Evolutionary conservation across 2,797 vertebrate genomes (phyloP).

Genomic region (Heliangelus exortis): DNA sequence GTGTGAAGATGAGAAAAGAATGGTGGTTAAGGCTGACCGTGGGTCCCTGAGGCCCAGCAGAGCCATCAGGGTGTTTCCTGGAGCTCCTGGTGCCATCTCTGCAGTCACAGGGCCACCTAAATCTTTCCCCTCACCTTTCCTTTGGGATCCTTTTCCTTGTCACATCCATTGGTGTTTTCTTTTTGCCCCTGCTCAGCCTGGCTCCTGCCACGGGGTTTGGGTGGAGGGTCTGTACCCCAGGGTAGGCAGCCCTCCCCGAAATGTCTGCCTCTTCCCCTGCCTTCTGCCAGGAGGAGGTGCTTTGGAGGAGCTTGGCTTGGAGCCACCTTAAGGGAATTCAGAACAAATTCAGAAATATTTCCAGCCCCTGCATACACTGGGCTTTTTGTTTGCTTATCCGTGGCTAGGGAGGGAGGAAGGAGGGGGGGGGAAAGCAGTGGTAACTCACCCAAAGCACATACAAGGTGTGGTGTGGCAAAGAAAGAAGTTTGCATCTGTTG

Average conservation of each 20-base stretch:
- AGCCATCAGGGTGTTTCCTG: not conserved
- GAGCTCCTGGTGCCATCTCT: too few species aligned
- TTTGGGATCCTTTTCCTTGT: not conserved
- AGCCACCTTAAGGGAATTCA: conserved; percentile 24
- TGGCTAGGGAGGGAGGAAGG: not conserved
- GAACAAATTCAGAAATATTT: conserved; percentile 52
- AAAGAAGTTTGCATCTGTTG: conserved; percentile 50
- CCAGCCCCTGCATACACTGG: not conserved
- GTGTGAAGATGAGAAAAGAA: not conserved
- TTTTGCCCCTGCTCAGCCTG: conserved; percentile 1
- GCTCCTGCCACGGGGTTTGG: not conserved
- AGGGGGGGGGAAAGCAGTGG: conserved; percentile 35
- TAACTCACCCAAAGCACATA: conserved; percentile 25
- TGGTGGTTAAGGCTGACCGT: not conserved
- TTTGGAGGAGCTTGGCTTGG: conserved; percentile 56
- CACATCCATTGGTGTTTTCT: not conserved
- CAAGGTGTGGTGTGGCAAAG: conserved; percentile 22
- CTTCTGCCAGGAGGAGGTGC: conserved; percentile 65
- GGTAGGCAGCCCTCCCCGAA: not conserved
- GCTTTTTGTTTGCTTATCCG: conserved; percentile 25
- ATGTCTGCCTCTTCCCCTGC: conserved; percentile 38
- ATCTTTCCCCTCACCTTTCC: not conserved
- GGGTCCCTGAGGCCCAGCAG: not conserved
- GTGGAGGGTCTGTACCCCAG: not conserved
- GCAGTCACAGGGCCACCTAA: not conserved